Evolutionary conservation across 2,888 invertebrate genomes (phyloP).

Genomic region (Lucinisca nassula): DNA sequence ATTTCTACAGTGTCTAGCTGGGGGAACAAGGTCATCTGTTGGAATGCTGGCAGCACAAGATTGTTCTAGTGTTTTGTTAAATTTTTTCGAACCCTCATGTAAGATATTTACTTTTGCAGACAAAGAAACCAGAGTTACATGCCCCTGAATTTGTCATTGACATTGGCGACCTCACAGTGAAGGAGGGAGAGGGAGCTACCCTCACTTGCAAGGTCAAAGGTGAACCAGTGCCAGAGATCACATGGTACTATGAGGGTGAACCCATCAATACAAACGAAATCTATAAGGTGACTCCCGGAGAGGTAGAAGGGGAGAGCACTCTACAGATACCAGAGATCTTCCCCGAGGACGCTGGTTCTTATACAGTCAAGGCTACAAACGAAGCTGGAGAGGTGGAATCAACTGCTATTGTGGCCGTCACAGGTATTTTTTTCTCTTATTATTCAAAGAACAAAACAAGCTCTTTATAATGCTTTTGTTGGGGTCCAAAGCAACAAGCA

Average conservation of each 20-base stretch:
- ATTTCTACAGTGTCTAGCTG: no score
- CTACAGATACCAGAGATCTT: slow-evolving; percentile 91
- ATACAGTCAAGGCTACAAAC: slow-evolving; percentile 93
- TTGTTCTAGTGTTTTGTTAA: no score
- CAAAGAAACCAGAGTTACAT: slow-evolving; percentile 68
- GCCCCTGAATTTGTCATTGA: slow-evolving; percentile 79
- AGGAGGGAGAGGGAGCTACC: slow-evolving; percentile 83
- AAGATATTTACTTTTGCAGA: no score
- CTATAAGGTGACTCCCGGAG: slow-evolving; percentile 89
- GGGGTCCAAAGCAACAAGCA: no score
- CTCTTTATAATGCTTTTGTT: no score
- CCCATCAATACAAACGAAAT: slow-evolving; percentile 90
- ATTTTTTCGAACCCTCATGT: no score
- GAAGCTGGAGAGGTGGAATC: slow-evolving; percentile 92
- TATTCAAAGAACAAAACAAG: no score
- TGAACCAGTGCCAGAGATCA: slow-evolving; percentile 89
- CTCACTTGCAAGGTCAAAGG: slow-evolving; percentile 87
- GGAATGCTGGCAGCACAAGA: no score
- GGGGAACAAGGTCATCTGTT: no score
- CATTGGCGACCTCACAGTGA: slow-evolving; percentile 79
- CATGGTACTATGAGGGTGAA: slow-evolving; percentile 94
- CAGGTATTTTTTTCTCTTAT: no score
- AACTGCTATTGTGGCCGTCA: slow-evolving; percentile 92
- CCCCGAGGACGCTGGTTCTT: slow-evolving; percentile 93
- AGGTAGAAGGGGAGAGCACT: slow-evolving; percentile 86